phyloP scores from a whole-genome alignment of 2,113 vertebrate species.

The Saguinus imperator region DNA sequence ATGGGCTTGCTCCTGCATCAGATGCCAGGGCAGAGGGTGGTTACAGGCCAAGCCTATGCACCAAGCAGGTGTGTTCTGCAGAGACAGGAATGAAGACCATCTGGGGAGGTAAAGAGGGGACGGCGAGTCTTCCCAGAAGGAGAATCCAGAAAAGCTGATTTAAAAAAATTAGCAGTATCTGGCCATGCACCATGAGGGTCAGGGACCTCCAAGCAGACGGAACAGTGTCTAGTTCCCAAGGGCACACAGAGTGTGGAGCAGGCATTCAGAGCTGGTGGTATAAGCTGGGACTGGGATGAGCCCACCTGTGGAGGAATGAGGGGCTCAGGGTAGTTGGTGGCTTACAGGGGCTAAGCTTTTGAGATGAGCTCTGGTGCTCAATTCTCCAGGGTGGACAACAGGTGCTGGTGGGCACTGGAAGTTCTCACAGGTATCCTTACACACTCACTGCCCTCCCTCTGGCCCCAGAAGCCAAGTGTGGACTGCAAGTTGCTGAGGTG shows the following conservation, averaged over 20 bases:
- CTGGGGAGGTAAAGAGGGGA: no score
- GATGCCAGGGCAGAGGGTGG: neutral
- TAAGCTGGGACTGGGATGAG: neutral
- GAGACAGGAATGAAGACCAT: neutral
- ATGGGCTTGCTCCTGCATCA: neutral
- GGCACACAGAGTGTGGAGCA: neutral
- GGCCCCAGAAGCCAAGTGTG: neutral
- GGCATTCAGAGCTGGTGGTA: neutral
- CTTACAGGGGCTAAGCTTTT: rapidly evolving
- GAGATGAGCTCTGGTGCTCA: neutral
- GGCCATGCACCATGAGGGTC: neutral
- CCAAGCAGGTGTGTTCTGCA: neutral
- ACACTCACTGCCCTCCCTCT: neutral
- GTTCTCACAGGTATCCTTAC: neutral
- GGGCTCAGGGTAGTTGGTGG: neutral
- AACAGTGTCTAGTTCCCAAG: neutral
- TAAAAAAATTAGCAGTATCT: neutral
- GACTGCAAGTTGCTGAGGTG: neutral
- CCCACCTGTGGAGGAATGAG: neutral
- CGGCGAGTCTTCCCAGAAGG: neutral
- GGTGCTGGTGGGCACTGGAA: neutral
- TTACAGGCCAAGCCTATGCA: rapidly evolving
- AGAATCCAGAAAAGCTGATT: neutral
- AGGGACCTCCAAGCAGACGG: neutral
- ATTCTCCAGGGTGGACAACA: no score